These are phyloP conservation scores for Notarius lentiginosus DNA, from an alignment of 2,113 vertebrate genomes.

Conservation along the genomic window DNA sequence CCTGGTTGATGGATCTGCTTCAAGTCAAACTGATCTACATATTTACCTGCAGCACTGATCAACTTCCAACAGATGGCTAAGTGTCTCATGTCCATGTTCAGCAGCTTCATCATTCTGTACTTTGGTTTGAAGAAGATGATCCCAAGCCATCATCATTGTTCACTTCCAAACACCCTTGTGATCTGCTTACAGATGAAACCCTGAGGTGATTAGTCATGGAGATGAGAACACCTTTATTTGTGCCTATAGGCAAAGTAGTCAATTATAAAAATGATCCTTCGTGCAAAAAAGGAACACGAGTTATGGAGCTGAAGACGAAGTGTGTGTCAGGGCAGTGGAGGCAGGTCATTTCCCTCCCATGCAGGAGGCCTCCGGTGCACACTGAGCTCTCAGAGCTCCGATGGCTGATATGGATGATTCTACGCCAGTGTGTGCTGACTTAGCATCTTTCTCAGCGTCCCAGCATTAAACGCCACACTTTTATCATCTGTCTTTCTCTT, in stretches of 20 bases:
- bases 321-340: conserved; percentile 50
- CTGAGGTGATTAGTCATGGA: background rate
- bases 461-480: background rate
- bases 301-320: conserved; percentile 52
- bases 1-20: background rate
- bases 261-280: conserved; percentile 25
- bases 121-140: background rate
- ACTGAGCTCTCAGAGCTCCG: conserved; percentile 61
- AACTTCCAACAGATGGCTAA: background rate
- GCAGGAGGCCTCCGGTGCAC: conserved; percentile 42
- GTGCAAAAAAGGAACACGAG: conserved; percentile 14
- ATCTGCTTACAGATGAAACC: conserved; percentile 8
- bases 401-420: conserved; percentile 55
- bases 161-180: background rate
- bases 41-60: background rate
- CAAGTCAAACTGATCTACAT: background rate
- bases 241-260: conserved; percentile 7
- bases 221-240: conserved; percentile 20
- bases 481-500: background rate
- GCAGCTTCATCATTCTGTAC: background rate
- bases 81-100: background rate
- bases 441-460: conserved; percentile 49
- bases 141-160: background rate
- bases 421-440: conserved; percentile 50
- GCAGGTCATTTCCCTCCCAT: conserved; percentile 57